Conservation (phyloP, 2,113 vertebrate species). For the Manacus vitellinus region DNA sequence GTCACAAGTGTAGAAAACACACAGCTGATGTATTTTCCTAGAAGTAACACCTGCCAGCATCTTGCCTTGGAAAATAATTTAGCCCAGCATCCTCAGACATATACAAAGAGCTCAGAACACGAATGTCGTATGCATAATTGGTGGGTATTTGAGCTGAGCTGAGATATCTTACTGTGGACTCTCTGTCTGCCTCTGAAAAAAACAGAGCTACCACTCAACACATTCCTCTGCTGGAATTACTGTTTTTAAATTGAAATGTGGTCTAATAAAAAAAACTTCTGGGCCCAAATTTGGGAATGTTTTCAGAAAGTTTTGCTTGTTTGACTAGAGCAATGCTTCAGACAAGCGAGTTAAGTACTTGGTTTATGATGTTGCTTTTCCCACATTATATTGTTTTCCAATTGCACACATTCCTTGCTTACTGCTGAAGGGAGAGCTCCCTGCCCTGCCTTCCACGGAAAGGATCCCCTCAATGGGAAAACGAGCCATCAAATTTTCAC, state of each 20-base stretch:
- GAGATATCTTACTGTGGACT: not conserved
- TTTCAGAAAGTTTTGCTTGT: not conserved
- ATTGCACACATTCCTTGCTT: not conserved
- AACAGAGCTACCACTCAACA: not conserved
- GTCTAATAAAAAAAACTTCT: not conserved
- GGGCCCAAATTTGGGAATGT: not conserved
- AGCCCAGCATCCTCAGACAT: not conserved
- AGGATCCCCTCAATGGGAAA: not conserved
- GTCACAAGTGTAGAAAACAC: not conserved
- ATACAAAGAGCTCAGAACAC: not conserved
- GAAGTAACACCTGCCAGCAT: not conserved
- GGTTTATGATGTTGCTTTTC: not conserved
- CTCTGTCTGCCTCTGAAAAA: not conserved
- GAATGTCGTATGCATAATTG: accelerated
- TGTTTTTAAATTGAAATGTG: not conserved
- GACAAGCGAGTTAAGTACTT: not conserved
- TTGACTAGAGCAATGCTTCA: not conserved
- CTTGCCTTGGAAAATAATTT: not conserved
- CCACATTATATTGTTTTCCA: not conserved
- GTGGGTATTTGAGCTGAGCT: not conserved
- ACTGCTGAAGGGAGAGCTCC: not conserved
- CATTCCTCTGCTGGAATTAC: not conserved
- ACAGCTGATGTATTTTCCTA: not conserved
- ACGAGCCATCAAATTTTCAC: not conserved
- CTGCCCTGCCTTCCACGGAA: not conserved